Evolutionary conservation across 2,888 invertebrate species (phyloP), one percentile per base, ranked within the genome.

Genomic region (Ectobius pallidus): DNA sequence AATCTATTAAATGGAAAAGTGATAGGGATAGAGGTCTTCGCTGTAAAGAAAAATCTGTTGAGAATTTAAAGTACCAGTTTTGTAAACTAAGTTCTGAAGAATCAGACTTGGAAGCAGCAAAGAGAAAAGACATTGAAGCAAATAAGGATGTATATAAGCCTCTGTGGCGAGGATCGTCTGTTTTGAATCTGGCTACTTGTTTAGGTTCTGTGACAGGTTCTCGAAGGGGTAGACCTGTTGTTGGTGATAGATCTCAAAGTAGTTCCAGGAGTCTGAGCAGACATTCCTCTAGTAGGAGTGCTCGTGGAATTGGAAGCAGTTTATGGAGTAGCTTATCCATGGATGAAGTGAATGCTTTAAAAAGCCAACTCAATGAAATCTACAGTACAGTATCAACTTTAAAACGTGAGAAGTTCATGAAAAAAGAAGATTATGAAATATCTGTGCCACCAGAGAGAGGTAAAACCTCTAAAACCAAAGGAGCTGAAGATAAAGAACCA

Each of bases 41-140:
- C 78, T 89, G 90, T 46, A 94, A 93, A 81, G 94, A 95, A 81
- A 92, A 93, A 80, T 95, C 96, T 0, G 94, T 96, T 0, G 93
- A 94, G 81, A 93, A 96, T 82, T 87, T 96, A 11, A 90, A 91
- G 78, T 91, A 91, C 75, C 90, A 91, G 78, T 93, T 94, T 78
- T 89, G 90, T 79, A 89, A 88, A 79, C 83, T 90, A 3, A 71
- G 61, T 72, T 84, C 85, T 16, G 86, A 86, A 75, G 86, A 77
- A 77, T 62, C 75, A 1, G 75, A 75, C 14, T 16, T 74, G 20
- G 73, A 74, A n/a, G 25, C 70, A 16, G n/a, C 67, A 6, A 69
- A 69, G 30, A 67, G 70, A n/a, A 71, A 70, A 18, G 75, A 73
- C 3, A 39, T 76, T 7, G 83, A 83, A 27, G 68, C 72, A 22